These are phyloP conservation scores for Drepana falcataria DNA, from an alignment of 2,888 invertebrate genomes.

Conservation along the genomic window DNA sequence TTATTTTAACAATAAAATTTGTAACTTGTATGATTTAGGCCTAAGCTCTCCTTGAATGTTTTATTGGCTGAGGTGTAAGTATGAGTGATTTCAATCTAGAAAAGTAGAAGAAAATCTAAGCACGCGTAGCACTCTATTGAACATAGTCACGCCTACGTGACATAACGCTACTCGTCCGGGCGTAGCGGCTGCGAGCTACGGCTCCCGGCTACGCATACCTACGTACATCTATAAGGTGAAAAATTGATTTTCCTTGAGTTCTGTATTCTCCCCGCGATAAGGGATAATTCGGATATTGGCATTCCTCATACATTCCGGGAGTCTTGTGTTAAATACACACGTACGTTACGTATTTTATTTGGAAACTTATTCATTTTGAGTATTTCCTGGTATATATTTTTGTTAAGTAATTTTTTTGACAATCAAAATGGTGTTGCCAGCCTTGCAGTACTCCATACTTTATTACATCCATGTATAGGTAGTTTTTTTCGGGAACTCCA, in stretches of 20 bases:
- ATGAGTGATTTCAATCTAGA: background rate
- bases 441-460: too few relatives aligned
- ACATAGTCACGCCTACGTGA: constrained; percentile 49
- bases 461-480: too few relatives aligned
- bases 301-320: constrained; percentile 23
- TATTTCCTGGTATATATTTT: too few relatives aligned
- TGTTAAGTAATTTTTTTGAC: too few relatives aligned
- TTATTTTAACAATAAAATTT: too few relatives aligned
- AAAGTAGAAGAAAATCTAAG: constrained; percentile 12
- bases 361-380: too few relatives aligned
- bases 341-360: background rate
- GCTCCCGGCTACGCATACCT: constrained; percentile 9
- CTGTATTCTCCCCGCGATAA: constrained; percentile 34
- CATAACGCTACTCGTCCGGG: constrained; percentile 38
- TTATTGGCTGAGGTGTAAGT: background rate
- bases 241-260: constrained; percentile 47
- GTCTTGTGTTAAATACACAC: constrained; percentile 10
- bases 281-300: constrained; percentile 32
- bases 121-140: constrained; percentile 14
- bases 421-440: too few relatives aligned
- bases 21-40: too few relatives aligned
- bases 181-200: constrained; percentile 32
- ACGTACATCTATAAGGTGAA: constrained; percentile 9
- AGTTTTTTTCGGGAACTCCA: too few relatives aligned
- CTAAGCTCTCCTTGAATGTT: too few relatives aligned